phyloP scores from a whole-genome alignment of 37 sponge, comb jelly and placozoan species.

The Cladorhizidae sp. region DNA sequence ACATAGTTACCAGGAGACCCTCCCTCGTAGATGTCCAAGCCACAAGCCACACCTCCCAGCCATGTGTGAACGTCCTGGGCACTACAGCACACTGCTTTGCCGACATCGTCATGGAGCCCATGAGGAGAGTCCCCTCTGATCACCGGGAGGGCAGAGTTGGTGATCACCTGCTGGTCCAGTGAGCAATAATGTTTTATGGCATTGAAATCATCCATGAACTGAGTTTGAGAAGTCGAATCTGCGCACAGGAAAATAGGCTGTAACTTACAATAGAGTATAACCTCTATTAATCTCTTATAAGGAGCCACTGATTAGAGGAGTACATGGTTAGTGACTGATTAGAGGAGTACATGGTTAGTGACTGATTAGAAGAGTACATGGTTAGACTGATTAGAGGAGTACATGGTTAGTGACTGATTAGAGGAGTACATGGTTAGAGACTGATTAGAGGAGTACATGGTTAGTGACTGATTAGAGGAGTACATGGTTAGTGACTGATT shows the following conservation, averaged over 20 bases:
- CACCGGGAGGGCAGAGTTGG: conserved; percentile 20
- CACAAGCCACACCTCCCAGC: conserved; percentile 61
- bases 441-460: no score
- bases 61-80: conserved; percentile 60
- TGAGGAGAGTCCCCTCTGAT: conserved; percentile 5
- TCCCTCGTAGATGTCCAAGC: conserved; percentile 4
- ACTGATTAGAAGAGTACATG: no score
- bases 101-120: conserved; percentile 17
- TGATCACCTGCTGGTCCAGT: not conserved
- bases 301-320: no score
- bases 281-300: no score
- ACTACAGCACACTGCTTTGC: conserved; percentile 20
- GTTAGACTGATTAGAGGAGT: not conserved
- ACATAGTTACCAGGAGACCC: conserved; percentile 41
- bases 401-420: not conserved
- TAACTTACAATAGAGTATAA: no score
- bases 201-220: conserved; percentile 25
- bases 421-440: no score
- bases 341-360: no score
- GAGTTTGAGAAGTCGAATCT: conserved; percentile 1
- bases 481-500: no score
- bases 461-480: no score
- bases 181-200: conserved; percentile 11
- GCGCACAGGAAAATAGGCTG: not conserved
- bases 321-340: no score